Evolutionary conservation across 2,888 invertebrate species (phyloP).

Genomic region (Thymelicus sylvestris): DNA sequence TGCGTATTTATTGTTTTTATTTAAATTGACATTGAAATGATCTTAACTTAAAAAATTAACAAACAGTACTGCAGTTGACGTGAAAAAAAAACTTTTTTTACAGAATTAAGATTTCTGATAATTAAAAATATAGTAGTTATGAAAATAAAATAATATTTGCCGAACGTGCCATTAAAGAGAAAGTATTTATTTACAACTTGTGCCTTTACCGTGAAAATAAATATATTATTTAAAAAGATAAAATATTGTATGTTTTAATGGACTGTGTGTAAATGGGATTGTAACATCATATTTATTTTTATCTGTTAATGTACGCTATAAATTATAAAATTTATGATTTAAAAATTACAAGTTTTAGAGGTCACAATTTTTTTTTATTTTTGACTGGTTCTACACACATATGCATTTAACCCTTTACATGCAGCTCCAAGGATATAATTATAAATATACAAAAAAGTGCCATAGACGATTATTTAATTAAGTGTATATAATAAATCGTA

Average conservation of each 20-base stretch:
- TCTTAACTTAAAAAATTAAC: too few relatives aligned
- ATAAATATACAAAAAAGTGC: slow-evolving; percentile 45
- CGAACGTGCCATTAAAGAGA: slow-evolving; percentile 19
- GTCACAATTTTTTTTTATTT: not conserved
- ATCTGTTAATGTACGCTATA: too few relatives aligned
- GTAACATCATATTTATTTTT: not conserved
- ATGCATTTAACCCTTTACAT: slow-evolving; percentile 15
- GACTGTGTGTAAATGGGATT: slow-evolving; percentile 22
- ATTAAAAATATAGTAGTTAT: slow-evolving; percentile 16
- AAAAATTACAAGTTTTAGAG: too few relatives aligned
- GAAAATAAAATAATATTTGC: slow-evolving; percentile 12
- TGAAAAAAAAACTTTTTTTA: not conserved
- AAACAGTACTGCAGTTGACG: not conserved
- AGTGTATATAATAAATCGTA: slow-evolving; percentile 39
- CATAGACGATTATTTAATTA: slow-evolving; percentile 46
- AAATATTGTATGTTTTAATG: slow-evolving; percentile 8
- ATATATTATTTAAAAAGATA: slow-evolving; percentile 19
- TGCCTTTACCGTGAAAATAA: slow-evolving; percentile 22
- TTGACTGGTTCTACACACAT: not conserved
- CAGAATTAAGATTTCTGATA: not conserved
- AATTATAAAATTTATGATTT: not conserved
- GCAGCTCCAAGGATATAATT: slow-evolving; percentile 20
- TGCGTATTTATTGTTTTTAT: not conserved
- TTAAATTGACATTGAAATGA: not conserved
- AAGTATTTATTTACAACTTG: slow-evolving; percentile 31